These are phyloP conservation scores for Copidosoma floridanum DNA, from an alignment of 1,140 invertebrate genomes.

Conservation along the genomic window DNA sequence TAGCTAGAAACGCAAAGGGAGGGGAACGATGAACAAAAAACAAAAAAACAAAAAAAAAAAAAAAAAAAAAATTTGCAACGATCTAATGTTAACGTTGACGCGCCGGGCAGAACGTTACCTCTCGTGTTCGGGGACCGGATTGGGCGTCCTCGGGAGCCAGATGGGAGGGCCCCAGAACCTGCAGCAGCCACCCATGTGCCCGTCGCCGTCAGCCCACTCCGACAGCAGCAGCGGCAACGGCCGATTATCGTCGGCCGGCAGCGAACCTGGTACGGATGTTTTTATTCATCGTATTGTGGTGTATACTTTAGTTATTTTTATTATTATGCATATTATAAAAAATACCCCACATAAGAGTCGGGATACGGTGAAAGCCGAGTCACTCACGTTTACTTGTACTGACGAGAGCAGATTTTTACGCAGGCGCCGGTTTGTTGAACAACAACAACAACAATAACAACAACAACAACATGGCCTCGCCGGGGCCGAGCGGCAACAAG, in stretches of 20 bases:
- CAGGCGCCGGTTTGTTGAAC: slow-evolving; percentile 60
- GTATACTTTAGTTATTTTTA: no score
- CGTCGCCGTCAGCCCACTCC: slow-evolving; percentile 77
- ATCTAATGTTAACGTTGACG: not conserved
- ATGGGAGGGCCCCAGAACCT: slow-evolving; percentile 58
- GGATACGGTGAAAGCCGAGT: no score
- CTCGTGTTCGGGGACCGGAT: slow-evolving; percentile 55
- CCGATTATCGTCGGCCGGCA: slow-evolving; percentile 73
- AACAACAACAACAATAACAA: slow-evolving; percentile 70
- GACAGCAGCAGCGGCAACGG: slow-evolving; percentile 79
- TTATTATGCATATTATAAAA: no score
- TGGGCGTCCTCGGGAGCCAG: slow-evolving; percentile 59
- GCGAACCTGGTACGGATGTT: slow-evolving; percentile 65
- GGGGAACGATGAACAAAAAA: no score
- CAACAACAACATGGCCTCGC: slow-evolving; percentile 63
- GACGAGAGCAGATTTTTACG: slow-evolving; percentile 56
- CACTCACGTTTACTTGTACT: slow-evolving; percentile 37
- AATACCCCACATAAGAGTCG: not conserved
- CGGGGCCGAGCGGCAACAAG: slow-evolving; percentile 61
- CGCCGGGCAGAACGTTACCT: slow-evolving; percentile 27
- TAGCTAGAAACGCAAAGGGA: no score
- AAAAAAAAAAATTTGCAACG: not conserved
- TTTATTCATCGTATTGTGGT: no score
- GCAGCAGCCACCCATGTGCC: slow-evolving; percentile 65
- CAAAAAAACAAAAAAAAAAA: not conserved